Conservation (phyloP, 1,140 invertebrate species). For the Wasmannia auropunctata region DNA sequence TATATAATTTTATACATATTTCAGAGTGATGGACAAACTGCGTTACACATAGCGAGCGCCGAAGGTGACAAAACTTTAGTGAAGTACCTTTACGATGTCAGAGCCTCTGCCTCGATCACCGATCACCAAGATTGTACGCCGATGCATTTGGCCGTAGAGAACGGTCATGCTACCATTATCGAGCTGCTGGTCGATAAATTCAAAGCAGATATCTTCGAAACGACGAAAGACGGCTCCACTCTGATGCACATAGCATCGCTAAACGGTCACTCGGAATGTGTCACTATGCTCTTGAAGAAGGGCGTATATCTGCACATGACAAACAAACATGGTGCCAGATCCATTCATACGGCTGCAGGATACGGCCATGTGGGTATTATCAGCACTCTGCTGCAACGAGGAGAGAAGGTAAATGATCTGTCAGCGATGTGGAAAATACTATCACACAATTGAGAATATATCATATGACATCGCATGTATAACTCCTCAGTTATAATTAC, state of each 20-base stretch:
- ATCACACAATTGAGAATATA: neutral
- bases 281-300: conserved; percentile 99
- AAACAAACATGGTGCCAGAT: conserved; percentile 97
- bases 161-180: conserved; percentile 97
- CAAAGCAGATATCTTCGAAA: conserved; percentile 96
- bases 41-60: conserved; percentile 97
- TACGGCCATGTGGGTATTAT: conserved; percentile 99
- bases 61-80: conserved; percentile 97
- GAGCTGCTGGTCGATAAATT: conserved; percentile 99
- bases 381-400: conserved; percentile 97
- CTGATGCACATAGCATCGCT: conserved; percentile 99
- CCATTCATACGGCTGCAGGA: conserved; percentile 96
- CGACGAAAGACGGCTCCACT: conserved; percentile 98
- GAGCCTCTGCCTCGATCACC: conserved; percentile 96
- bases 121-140: conserved; percentile 98
- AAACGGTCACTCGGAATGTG: conserved; percentile 98
- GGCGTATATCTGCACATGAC: conserved; percentile 99
- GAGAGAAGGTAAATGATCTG: conserved; percentile 91
- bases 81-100: conserved; percentile 97
- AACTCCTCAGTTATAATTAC: neutral
- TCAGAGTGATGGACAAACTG: conserved; percentile 95
- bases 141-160: conserved; percentile 98
- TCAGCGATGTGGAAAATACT: neutral
- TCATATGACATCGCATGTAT: conserved; percentile 15
- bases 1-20: conserved; percentile 49